phyloP scores from a whole-genome alignment of 2,888 invertebrate species.

The Chromoteleia sp. region DNA sequence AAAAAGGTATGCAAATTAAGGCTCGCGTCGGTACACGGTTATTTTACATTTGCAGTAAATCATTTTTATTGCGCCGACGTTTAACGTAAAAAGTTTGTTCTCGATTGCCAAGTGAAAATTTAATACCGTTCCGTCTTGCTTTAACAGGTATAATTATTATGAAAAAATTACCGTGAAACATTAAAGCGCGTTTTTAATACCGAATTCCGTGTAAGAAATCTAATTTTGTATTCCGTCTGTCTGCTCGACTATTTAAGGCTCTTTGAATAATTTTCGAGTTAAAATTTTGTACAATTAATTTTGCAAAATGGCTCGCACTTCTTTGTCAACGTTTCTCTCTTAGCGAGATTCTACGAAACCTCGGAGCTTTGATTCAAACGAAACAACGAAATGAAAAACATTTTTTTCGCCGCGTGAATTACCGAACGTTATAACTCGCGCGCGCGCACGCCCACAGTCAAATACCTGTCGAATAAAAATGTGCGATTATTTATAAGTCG shows the following conservation, averaged over 20 bases:
- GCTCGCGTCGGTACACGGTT: no score
- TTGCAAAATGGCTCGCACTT: slow-evolving; percentile 10
- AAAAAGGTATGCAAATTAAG: no score
- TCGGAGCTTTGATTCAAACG: background rate
- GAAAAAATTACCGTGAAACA: slow-evolving; percentile 22
- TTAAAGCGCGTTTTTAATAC: slow-evolving; percentile 19
- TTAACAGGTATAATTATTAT: slow-evolving; percentile 13
- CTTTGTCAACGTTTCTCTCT: slow-evolving; percentile 1
- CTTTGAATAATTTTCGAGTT: slow-evolving; percentile 24
- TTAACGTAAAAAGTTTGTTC: no score
- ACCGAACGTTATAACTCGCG: no score
- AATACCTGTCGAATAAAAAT: no score
- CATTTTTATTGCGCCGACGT: no score
- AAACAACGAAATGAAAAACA: slow-evolving; percentile 12
- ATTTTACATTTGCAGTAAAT: no score
- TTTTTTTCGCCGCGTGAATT: background rate
- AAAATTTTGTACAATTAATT: no score
- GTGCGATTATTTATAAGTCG: no score
- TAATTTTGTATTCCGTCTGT: slow-evolving; percentile 29
- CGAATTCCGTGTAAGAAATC: slow-evolving; percentile 11
- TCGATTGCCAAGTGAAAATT: slow-evolving; percentile 17
- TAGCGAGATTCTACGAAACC: background rate
- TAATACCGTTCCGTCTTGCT: slow-evolving; percentile 13
- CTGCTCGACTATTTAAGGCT: slow-evolving; percentile 13
- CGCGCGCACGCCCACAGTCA: no score